phyloP scores from a whole-genome alignment of 2,113 vertebrate genomes.

The Stegastes partitus region DNA sequence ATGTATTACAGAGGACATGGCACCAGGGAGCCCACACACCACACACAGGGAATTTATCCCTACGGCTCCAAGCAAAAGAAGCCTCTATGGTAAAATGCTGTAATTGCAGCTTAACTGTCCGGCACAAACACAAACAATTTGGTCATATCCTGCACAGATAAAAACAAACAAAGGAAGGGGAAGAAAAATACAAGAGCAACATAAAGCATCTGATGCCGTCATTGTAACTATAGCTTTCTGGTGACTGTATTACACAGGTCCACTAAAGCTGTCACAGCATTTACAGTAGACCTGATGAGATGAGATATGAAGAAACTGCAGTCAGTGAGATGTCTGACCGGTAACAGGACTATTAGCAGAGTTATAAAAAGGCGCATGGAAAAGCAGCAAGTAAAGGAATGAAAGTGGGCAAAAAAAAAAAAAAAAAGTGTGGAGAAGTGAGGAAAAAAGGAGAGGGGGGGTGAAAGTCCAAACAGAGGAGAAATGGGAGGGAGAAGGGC shows the following conservation, averaged over 20 bases:
- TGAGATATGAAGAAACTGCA: background rate
- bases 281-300: slow-evolving; percentile 1
- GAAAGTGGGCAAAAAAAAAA: slow-evolving; percentile 20
- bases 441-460: slow-evolving; percentile 15
- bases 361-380: slow-evolving; percentile 5
- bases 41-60: slow-evolving; percentile 32
- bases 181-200: slow-evolving; percentile 7
- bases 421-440: slow-evolving; percentile 20
- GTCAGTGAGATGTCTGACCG: background rate
- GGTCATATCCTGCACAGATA: slow-evolving; percentile 56
- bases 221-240: background rate
- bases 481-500: slow-evolving; percentile 68
- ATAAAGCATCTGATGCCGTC: slow-evolving; percentile 21
- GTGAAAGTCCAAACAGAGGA: slow-evolving; percentile 44
- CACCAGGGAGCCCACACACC: slow-evolving; percentile 62
- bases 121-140: slow-evolving; percentile 62
- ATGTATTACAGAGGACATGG: slow-evolving; percentile 64
- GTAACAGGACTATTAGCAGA: background rate
- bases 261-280: background rate
- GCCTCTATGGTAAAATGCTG: slow-evolving; percentile 36
- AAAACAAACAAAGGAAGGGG: slow-evolving; percentile 60
- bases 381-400: slow-evolving; percentile 26
- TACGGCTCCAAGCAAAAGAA: slow-evolving; percentile 39
- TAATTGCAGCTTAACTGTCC: slow-evolving; percentile 58
- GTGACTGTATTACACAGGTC: background rate